Conservation (phyloP, 2,888 invertebrate species). For the Coenonympha arcania region DNA sequence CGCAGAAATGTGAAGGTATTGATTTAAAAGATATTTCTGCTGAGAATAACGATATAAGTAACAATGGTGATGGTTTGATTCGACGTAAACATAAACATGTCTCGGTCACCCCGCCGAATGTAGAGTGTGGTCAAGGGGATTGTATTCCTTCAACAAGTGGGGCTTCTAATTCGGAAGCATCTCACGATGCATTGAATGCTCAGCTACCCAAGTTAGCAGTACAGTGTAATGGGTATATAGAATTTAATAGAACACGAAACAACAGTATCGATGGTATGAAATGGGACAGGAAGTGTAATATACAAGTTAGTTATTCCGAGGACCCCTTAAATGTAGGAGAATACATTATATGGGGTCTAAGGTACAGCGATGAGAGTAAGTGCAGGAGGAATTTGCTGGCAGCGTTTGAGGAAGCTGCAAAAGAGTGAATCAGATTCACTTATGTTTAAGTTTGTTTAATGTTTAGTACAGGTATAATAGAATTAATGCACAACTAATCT, state of each 20-base stretch:
- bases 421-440: constrained; percentile 33
- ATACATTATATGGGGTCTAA: constrained; percentile 75
- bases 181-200: constrained; percentile 56
- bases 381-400: constrained; percentile 74
- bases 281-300: constrained; percentile 77
- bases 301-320: constrained; percentile 76
- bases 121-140: constrained; percentile 64
- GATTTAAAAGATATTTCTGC: constrained; percentile 34
- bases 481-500: not conserved
- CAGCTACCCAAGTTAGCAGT: constrained; percentile 61
- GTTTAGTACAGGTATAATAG: not conserved
- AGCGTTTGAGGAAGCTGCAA: constrained; percentile 63
- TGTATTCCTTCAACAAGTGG: constrained; percentile 65
- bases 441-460: not conserved
- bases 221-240: constrained; percentile 65
- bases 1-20: constrained; percentile 34
- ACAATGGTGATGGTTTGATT: constrained; percentile 50
- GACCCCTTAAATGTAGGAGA: constrained; percentile 69
- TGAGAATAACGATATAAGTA: constrained; percentile 40
- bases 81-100: constrained; percentile 45
- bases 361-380: constrained; percentile 76
- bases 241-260: constrained; percentile 58
- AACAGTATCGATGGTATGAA: constrained; percentile 61
- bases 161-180: constrained; percentile 47
- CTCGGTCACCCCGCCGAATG: constrained; percentile 57